Evolutionary conservation across 2,888 invertebrate genomes (phyloP).

Genomic region (Pyrgus malvae): DNA sequence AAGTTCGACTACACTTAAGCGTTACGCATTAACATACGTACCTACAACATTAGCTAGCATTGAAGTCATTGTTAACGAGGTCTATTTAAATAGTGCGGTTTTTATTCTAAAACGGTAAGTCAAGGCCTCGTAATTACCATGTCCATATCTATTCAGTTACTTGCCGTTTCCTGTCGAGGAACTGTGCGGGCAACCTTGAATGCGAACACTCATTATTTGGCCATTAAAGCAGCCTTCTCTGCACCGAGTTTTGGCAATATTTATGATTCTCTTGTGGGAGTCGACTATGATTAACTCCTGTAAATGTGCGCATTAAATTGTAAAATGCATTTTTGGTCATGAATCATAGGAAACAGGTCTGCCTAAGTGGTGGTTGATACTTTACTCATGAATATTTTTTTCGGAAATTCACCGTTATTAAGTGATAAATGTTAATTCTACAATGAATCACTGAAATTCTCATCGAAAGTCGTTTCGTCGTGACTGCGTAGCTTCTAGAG

Average conservation of each 20-base stretch:
- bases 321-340: too few species aligned
- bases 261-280: constrained; percentile 45
- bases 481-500: constrained; percentile 41
- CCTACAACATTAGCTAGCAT: constrained; percentile 33
- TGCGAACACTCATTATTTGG: constrained; percentile 71
- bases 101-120: constrained; percentile 78
- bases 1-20: constrained; percentile 11
- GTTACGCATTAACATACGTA: constrained; percentile 27
- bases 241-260: constrained; percentile 61
- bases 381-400: not conserved
- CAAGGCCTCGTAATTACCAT: constrained; percentile 74
- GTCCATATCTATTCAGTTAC: constrained; percentile 74
- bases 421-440: constrained; percentile 30
- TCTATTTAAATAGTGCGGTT: constrained; percentile 66
- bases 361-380: too few species aligned
- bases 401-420: constrained; percentile 33
- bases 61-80: constrained; percentile 44
- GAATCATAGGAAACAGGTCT: too few species aligned
- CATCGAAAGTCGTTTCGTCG: constrained; percentile 30
- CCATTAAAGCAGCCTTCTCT: constrained; percentile 70
- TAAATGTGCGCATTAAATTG: too few species aligned
- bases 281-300: too few species aligned
- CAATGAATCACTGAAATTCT: constrained; percentile 31
- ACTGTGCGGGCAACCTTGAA: constrained; percentile 65
- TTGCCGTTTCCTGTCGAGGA: constrained; percentile 72